These are phyloP conservation scores for Pelobates cultripes DNA, from an alignment of 2,797 vertebrate genomes.

Conservation along the genomic window DNA sequence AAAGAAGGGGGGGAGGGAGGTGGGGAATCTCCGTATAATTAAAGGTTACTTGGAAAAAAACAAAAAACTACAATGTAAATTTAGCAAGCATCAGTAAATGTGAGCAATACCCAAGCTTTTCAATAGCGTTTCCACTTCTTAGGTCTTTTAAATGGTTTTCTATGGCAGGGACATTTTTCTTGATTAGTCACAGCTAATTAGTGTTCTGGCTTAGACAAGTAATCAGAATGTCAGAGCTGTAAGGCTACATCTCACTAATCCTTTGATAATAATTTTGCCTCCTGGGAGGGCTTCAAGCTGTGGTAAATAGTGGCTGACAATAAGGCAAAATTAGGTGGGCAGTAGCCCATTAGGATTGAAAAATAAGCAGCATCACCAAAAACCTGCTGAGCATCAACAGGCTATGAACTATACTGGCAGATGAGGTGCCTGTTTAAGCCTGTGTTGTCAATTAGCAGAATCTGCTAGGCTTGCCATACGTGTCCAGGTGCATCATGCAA, in stretches of 20 bases:
- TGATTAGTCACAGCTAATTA: slow-evolving; percentile 91
- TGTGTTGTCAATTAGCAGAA: slow-evolving; percentile 87
- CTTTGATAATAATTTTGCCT: slow-evolving; percentile 89
- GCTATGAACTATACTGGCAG: slow-evolving; percentile 82
- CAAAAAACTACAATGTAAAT: slow-evolving; percentile 70
- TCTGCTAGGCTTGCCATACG: slow-evolving; percentile 80
- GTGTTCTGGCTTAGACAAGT: slow-evolving; percentile 86
- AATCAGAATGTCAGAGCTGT: slow-evolving; percentile 87
- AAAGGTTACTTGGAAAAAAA: slow-evolving; percentile 74
- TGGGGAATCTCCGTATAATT: slow-evolving; percentile 57
- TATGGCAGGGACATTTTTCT: slow-evolving; percentile 85
- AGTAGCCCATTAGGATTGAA: slow-evolving; percentile 84
- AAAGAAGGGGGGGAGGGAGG: not conserved
- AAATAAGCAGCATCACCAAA: slow-evolving; percentile 84
- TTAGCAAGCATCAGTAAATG: slow-evolving; percentile 75
- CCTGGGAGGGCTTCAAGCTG: slow-evolving; percentile 86
- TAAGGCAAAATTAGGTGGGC: slow-evolving; percentile 87
- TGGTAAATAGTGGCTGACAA: slow-evolving; percentile 85
- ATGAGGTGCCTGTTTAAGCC: slow-evolving; percentile 88
- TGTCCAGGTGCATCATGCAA: slow-evolving; percentile 82
- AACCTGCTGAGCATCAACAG: slow-evolving; percentile 84
- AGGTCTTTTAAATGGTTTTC: slow-evolving; percentile 83
- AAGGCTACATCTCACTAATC: slow-evolving; percentile 86
- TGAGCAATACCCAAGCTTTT: slow-evolving; percentile 77
- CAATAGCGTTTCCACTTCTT: slow-evolving; percentile 79